phyloP scores from a whole-genome alignment of 2,888 invertebrate species.

The Eupsilia transversa region DNA sequence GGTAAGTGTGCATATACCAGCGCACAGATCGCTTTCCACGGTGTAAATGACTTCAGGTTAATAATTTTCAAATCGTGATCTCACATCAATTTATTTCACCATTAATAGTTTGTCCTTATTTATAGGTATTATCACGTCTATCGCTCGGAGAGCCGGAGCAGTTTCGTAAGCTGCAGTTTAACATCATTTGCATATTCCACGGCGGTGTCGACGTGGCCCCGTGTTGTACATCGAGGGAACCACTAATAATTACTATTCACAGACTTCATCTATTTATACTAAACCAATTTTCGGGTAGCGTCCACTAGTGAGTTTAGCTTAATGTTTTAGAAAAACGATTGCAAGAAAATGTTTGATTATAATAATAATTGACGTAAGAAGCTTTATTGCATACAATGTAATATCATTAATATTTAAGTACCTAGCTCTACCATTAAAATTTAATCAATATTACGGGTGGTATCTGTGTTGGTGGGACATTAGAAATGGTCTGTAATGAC shows the following conservation, averaged over 20 bases:
- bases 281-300: slow-evolving; percentile 43
- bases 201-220: slow-evolving; percentile 78
- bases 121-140: slow-evolving; percentile 87
- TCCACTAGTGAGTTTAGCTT: slow-evolving; percentile 21
- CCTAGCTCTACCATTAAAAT: slow-evolving; percentile 20
- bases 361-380: background rate
- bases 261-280: slow-evolving; percentile 50
- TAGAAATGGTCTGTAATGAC: slow-evolving; percentile 24
- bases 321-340: slow-evolving; percentile 19
- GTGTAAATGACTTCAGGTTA: slow-evolving; percentile 80
- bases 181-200: slow-evolving; percentile 87
- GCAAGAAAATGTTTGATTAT: background rate
- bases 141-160: slow-evolving; percentile 75
- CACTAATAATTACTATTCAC: slow-evolving; percentile 72
- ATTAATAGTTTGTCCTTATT: slow-evolving; percentile 88
- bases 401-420: slow-evolving; percentile 18
- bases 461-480: slow-evolving; percentile 5
- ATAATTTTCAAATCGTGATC: slow-evolving; percentile 87
- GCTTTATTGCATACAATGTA: slow-evolving; percentile 13
- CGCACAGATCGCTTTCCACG: slow-evolving; percentile 76
- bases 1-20: slow-evolving; percentile 55
- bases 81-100: slow-evolving; percentile 86
- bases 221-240: slow-evolving; percentile 71
- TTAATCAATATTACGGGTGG: slow-evolving; percentile 26
- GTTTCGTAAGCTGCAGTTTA: slow-evolving; percentile 85